Percentiles rank a stretch among this genome's conserved stretches.
These are phyloP conservation scores for Cebus imitator DNA, from an alignment of 2,113 vertebrate species.

Conservation along the genomic window DNA sequence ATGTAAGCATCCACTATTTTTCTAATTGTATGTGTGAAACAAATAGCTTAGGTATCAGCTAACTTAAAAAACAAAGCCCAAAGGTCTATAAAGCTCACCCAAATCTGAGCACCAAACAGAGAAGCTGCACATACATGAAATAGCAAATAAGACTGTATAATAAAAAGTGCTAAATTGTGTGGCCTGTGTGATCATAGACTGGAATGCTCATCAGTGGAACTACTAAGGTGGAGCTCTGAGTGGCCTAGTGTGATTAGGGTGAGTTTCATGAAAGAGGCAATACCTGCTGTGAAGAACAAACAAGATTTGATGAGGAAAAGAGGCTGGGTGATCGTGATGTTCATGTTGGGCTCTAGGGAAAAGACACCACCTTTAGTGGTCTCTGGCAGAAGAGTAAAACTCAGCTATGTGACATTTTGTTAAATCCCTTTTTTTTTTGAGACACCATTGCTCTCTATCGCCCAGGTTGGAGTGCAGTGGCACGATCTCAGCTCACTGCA, in stretches of 20 bases:
- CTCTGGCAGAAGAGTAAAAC: constrained; percentile 16
- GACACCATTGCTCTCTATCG: too few species aligned
- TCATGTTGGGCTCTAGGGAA: not conserved
- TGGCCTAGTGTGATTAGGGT: not conserved
- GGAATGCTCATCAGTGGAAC: not conserved
- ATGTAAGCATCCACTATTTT: not conserved
- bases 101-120: constrained; percentile 31
- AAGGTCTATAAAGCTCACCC: constrained; percentile 35
- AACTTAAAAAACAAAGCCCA: constrained; percentile 46
- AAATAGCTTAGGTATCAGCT: constrained; percentile 25
- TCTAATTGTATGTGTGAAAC: not conserved
- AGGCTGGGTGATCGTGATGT: not conserved
- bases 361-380: not conserved
- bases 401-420: not conserved
- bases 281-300: not conserved
- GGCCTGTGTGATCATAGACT: not conserved
- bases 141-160: not conserved
- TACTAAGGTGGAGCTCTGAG: not conserved
- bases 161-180: not conserved
- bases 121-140: not conserved
- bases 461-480: too few species aligned
- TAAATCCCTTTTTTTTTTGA: not conserved
- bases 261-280: not conserved
- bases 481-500: too few species aligned
- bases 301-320: not conserved